Base-by-base conservation (phyloP, 2,888 invertebrate species). In the Pristionchus arcanus region DNA sequence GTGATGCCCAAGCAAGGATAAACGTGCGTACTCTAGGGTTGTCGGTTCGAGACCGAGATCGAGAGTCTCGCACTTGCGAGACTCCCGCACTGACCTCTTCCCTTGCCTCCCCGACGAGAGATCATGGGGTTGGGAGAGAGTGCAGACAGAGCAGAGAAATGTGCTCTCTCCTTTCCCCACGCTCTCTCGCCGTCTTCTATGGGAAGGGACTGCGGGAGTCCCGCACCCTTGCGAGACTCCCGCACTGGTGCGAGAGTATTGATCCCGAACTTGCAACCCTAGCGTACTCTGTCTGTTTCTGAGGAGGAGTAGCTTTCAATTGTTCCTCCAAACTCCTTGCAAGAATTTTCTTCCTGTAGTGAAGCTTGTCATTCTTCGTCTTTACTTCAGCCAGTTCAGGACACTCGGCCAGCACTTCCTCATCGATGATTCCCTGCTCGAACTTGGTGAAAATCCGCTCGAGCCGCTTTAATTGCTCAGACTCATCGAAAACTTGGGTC, bases 391-490 rank as follows among this genome's bases (percentile, higher is more conserved):
- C 49, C 68, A 68, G 53, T 34, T 87, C 87, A 9, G 87, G 87
- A n/a, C 87, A 87, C 31, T 25, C 87, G 31, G 37, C 63, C 28
- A 87, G 53, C 68, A 87, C 71, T 28, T 87, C 87, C 71, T 68
- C 87, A 31, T 87, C 87, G 28, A 87, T 25, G 15, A 71, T 28
- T 21, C 71, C 71, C 13, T 71, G 68, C 71, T 87, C 87, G 71
- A 87, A 53, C 87, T 87, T 87, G 49, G 66, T 68, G 3, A 87
- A 37, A 13, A 87, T 28, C n/a, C 71, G n/a, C 53, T 87, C 87
- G 37, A 87, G 53, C 25, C 87, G 49, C 53, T 42, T 19, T 31
- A 87, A 37, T 25, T 87, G 25, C 53, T 49, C 71, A 28, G 59
- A 49, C 16, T 31, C 87, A 28, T 71, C 37, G 71, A 87, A 49